These are phyloP conservation scores for Micrasema longulum DNA, from an alignment of 1,140 invertebrate genomes.

Conservation along the genomic window DNA sequence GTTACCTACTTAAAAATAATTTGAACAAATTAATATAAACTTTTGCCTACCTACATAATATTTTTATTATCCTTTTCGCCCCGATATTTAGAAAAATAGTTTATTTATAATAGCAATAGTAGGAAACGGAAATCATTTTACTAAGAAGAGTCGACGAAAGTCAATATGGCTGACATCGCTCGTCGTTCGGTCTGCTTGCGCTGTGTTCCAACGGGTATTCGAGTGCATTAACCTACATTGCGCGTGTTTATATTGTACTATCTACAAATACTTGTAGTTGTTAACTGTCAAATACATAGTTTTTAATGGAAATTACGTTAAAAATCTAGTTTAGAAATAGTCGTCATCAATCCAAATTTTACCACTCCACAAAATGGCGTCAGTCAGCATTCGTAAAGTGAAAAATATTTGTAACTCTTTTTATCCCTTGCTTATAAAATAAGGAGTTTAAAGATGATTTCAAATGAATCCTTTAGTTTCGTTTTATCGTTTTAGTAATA, in stretches of 20 bases:
- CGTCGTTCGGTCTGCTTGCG: conserved; percentile 28
- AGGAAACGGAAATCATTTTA: conserved; percentile 46
- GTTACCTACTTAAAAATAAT: too few relatives aligned
- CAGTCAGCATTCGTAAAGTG: conserved; percentile 67
- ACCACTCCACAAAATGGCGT: conserved; percentile 69
- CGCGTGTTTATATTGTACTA: conserved; percentile 37
- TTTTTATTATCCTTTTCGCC: not conserved
- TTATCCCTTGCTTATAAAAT: conserved; percentile 11
- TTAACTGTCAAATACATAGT: conserved; percentile 15
- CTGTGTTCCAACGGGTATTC: conserved; percentile 35
- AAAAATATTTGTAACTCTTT: conserved; percentile 61
- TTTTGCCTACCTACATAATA: not conserved
- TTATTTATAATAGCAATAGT: conserved; percentile 7
- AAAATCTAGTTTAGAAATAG: conserved; percentile 45
- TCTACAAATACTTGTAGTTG: conserved; percentile 25
- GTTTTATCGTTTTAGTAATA: conserved; percentile 29
- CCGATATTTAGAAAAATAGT: too few relatives aligned
- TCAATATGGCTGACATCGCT: conserved; percentile 45
- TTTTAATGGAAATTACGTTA: conserved; percentile 21
- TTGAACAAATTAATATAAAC: too few relatives aligned
- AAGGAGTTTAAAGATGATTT: conserved; percentile 3
- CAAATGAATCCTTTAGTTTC: conserved; percentile 16
- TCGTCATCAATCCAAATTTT: conserved; percentile 65
- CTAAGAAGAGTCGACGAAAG: conserved; percentile 31
- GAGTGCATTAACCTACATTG: conserved; percentile 43